Percentiles rank a stretch among this genome's conserved stretches.
These are phyloP conservation scores for Sebastes jordani DNA, from an alignment of 2,797 vertebrate species.

Conservation along the genomic window DNA sequence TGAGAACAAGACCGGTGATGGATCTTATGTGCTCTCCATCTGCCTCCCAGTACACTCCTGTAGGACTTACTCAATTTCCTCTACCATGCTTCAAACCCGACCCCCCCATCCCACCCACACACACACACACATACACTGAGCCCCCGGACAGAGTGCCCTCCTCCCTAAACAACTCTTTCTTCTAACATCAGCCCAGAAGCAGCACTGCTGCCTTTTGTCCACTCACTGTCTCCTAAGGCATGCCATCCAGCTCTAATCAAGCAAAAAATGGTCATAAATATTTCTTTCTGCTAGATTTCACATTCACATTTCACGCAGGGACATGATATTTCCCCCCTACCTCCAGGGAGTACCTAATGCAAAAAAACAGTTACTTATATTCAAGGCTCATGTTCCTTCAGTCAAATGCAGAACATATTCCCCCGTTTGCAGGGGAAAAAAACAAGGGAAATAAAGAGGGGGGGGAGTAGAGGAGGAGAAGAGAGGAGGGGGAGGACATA, in stretches of 20 bases:
- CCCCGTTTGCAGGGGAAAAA: conserved; percentile 61
- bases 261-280: conserved; percentile 99
- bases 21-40: conserved; percentile 35
- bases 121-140: conserved; percentile 12
- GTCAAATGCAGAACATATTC: conserved; percentile 88
- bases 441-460: conserved; percentile 8
- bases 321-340: conserved; percentile 91
- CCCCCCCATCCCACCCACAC: background rate
- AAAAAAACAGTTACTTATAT: conserved; percentile 95
- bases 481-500: conserved; percentile 63
- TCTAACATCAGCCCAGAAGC: conserved; percentile 87
- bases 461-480: background rate
- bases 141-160: conserved; percentile 23
- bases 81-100: conserved; percentile 25
- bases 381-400: conserved; percentile 91
- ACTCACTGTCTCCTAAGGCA: conserved; percentile 92
- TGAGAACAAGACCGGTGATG: conserved; percentile 43
- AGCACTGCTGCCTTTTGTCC: conserved; percentile 85
- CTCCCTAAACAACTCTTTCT: conserved; percentile 88
- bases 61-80: conserved; percentile 56
- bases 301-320: conserved; percentile 95
- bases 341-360: conserved; percentile 96
- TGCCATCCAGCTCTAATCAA: conserved; percentile 98
- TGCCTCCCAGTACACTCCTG: conserved; percentile 36
- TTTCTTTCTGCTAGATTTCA: conserved; percentile 99